Evolutionary conservation across 2,113 vertebrate species (phyloP), one percentile per base, ranked within the genome.

Genomic region (Gobius niger): DNA sequence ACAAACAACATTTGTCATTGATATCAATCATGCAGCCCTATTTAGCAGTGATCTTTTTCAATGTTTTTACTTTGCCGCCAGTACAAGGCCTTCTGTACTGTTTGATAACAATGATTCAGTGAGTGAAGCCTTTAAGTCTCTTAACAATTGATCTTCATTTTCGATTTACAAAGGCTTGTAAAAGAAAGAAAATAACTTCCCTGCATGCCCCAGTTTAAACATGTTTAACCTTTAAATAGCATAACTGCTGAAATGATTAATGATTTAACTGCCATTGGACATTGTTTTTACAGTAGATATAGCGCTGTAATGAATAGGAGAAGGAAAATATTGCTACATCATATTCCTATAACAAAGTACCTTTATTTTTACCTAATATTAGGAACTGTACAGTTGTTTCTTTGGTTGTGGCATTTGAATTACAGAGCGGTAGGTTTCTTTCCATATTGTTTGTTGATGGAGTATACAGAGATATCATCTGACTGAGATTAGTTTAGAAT

Each of bases 381-480:
- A 34, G 24, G 24, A 34, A 34, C 24, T 34, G 3, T 2, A 34
- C 5, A 3, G 24, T 34, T 34, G 24, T 34, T 34, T 34, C 3
- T 34, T 34, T 34, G 24, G 24, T 34, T 34, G 1, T 34, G 24
- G 2, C 24, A 34, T 3, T 34, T 34, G 24, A 34, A 34, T 34
- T 34, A 34, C 24, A 34, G 24, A 34, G 24, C 3, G 24, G 3
- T 4, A 34, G 24, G 2, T 34, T 34, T 34, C 24, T 34, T 88
- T 73, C 63, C 82, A 82, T 89, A 56, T 82, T 88, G 85, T 91
- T 79, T 76, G 53, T 53, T 83, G 80, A 85, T 87, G 78, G 77
- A 82, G 18, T 11, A 19, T n/a, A 14, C 47, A 50, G 47, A 72
- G 60, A 56, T 61, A 47, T 85, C 81, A 66, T 66, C 60, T 13